Base-by-base conservation (phyloP, 1,140 invertebrate genomes). In the Diabrotica undecimpunctata region DNA sequence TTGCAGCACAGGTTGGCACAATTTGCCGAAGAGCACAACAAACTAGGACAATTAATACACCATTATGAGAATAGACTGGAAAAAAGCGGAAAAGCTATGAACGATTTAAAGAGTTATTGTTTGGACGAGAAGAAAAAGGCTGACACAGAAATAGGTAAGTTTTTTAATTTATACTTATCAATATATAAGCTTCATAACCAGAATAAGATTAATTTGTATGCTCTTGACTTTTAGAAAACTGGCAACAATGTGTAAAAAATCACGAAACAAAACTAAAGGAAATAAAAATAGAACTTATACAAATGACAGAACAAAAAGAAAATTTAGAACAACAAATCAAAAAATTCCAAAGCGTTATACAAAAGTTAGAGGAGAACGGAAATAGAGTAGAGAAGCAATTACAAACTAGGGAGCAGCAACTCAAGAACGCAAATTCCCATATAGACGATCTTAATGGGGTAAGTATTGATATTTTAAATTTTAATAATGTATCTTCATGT, bases 41-140 rank as follows among this genome's bases (percentile, higher is more conserved):
- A 80, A 66, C 73, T 83, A 11, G 81, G 82, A 66, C 80, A 84
- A 65, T 67, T 85, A 65, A 71, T 85, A n/a, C 81, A 81, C 62
- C 76, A 81, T 37, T 80, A 78, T 4, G 82, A 85, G 61, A 82
- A 84, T 62, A 78, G 76, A 62, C 75, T 82, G 3, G 83, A 84
- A 73, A 78, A 75, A 36, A 51, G 67, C 5, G 53, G 46, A 12
- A 72, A 67, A 62, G 61, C 59, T 2, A 70, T 66, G 12, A 37
- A 71, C 13, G 71, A 71, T 51, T 59, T 67, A 7, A 59, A 66
- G 5, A 64, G 51, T n/a, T 64, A 64, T 14, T 62, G 64, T 60
- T 11, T 46, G 38, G n/a, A 63, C 51, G 59, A 54, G 52, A 53
- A 65, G 54, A 66, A 52, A 8, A 25, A 60, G 39, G 50, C 64